Percentiles rank a stretch among this genome's conserved stretches.
Evolutionary conservation across 2,888 invertebrate species (phyloP).

Genomic region (Elgonia sp.): DNA sequence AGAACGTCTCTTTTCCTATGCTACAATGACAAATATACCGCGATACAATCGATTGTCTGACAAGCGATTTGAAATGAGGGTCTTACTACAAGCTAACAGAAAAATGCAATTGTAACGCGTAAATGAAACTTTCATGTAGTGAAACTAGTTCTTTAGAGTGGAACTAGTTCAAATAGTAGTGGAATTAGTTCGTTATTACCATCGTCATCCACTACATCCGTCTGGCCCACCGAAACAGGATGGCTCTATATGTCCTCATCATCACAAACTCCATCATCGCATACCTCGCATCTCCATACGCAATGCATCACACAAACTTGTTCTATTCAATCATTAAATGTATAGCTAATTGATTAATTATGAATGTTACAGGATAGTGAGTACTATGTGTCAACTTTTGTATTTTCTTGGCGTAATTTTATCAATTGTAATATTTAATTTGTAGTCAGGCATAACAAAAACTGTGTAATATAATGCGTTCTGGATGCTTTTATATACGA

Average conservation of each 20-base stretch:
- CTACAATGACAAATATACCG: conserved; percentile 40
- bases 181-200: conserved; percentile 78
- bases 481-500: background rate
- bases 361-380: conserved; percentile 1
- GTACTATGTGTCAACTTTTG: conserved; percentile 12
- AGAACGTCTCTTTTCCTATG: conserved; percentile 55
- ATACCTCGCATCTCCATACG: conserved; percentile 82
- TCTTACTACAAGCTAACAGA: background rate
- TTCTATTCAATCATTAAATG: conserved; percentile 86
- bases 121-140: too few relatives aligned
- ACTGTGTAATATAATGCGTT: background rate
- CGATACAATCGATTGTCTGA: conserved; percentile 36
- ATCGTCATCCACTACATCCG: conserved; percentile 77
- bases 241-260: conserved; percentile 84
- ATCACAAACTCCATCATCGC: conserved; percentile 79
- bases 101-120: too few relatives aligned
- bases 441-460: conserved; percentile 10
- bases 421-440: conserved; percentile 27
- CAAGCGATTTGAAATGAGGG: conserved; percentile 30
- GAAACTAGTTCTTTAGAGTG: too few relatives aligned
- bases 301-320: conserved; percentile 86
- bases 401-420: conserved; percentile 9
- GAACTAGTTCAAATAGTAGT: conserved; percentile 79
- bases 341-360: conserved; percentile 77
- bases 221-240: conserved; percentile 83